phyloP scores from a whole-genome alignment of 2,888 invertebrate genomes.

The Orthosia gothica region DNA sequence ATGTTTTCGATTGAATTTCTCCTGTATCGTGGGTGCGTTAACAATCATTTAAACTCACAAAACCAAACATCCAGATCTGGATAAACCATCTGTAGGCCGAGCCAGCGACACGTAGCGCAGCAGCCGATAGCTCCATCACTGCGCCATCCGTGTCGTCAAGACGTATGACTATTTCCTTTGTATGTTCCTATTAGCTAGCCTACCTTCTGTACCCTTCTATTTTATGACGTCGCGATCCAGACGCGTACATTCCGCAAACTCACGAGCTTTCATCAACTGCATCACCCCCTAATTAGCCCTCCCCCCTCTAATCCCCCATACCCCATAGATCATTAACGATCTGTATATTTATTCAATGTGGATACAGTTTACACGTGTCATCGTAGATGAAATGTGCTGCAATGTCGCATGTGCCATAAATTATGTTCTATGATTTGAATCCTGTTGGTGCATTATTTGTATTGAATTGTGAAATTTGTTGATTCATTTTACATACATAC shows the following conservation, averaged over 20 bases:
- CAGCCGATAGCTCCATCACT: no score
- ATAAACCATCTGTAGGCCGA: no score
- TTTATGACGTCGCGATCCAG: constrained; percentile 36
- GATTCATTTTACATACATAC: background rate
- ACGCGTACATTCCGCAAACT: constrained; percentile 59
- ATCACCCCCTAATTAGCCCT: constrained; percentile 63
- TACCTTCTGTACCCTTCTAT: constrained; percentile 15
- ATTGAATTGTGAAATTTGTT: background rate
- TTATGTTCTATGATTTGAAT: constrained; percentile 10
- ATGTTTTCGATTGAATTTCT: no score
- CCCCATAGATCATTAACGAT: constrained; percentile 69
- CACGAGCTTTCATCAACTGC: constrained; percentile 63
- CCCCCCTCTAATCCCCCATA: constrained; percentile 14
- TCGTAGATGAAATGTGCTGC: constrained; percentile 24
- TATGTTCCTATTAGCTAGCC: background rate
- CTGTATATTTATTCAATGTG: constrained; percentile 66
- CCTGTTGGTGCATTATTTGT: background rate
- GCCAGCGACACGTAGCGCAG: no score
- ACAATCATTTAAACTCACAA: no score
- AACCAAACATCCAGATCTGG: no score
- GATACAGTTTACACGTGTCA: constrained; percentile 50
- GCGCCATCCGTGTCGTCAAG: no score
- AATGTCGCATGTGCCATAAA: constrained; percentile 19
- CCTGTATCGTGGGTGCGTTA: no score
- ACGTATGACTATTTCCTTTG: background rate